Conservation (phyloP, 2,888 invertebrate genomes). For the Augochlorella aurata region DNA sequence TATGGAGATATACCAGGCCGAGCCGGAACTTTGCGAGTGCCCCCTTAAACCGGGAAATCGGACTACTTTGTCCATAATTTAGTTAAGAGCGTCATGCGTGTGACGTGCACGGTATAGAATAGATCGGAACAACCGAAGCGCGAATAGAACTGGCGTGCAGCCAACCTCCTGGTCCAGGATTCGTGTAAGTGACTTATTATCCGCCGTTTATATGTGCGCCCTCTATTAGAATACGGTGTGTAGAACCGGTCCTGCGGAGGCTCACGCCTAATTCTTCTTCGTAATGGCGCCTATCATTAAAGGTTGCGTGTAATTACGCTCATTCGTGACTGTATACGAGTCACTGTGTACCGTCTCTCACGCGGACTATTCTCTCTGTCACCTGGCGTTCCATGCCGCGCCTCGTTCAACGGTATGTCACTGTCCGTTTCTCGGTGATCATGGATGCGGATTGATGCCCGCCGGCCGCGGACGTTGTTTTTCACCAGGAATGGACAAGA, state of each 20-base stretch:
- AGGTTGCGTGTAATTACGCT: conserved; percentile 61
- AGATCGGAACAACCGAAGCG: conserved; percentile 81
- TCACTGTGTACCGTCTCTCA: conserved; percentile 19
- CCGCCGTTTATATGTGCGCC: conserved; percentile 77
- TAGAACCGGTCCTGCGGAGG: conserved; percentile 56
- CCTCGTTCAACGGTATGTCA: conserved; percentile 16
- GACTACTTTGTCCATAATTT: conserved; percentile 82
- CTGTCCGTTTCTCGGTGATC: conserved; percentile 27
- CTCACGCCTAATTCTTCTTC: conserved; percentile 72
- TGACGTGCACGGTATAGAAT: conserved; percentile 81
- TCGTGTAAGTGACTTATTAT: conserved; percentile 82
- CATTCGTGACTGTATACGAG: conserved; percentile 51
- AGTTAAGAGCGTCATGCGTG: conserved; percentile 82
- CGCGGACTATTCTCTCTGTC: background rate
- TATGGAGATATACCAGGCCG: conserved; percentile 41
- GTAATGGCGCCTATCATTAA: conserved; percentile 74
- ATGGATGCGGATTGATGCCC: conserved; percentile 9
- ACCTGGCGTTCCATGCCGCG: background rate
- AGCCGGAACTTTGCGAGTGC: conserved; percentile 74
- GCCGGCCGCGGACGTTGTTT: background rate
- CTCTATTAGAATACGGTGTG: conserved; percentile 65
- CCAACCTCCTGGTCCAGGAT: conserved; percentile 80
- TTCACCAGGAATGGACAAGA: background rate
- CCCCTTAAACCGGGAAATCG: conserved; percentile 77
- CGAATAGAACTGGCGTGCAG: conserved; percentile 81